A percentile compares a stretch with the other conserved stretches of the same genome.
Conservation (phyloP, 2,888 invertebrate genomes). For the Papilio protenor region DNA sequence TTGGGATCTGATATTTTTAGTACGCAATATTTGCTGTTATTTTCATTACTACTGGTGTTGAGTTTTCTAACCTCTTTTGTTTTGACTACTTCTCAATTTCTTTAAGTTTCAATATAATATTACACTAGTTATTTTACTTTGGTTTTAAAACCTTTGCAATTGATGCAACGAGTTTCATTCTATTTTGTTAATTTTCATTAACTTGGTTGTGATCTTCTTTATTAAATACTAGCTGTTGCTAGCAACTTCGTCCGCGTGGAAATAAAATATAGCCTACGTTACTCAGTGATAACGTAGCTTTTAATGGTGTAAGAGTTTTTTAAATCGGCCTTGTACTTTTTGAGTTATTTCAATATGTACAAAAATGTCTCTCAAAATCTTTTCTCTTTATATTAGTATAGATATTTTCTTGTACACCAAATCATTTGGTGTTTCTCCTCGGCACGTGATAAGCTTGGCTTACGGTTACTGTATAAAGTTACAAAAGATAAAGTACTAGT, state of each 20-base stretch:
- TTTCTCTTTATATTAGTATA: no score
- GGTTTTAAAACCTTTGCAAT: neutral
- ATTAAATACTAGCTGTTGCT: neutral
- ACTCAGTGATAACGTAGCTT: no score
- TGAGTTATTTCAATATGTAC: no score
- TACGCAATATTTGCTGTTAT: neutral
- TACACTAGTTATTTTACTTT: neutral
- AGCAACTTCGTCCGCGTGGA: no score
- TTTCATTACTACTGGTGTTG: neutral
- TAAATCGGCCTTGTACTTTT: no score
- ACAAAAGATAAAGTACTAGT: conserved; percentile 19
- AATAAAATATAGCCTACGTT: no score
- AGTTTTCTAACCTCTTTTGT: neutral
- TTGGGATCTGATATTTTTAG: neutral
- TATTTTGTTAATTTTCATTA: neutral
- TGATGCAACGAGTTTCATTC: neutral
- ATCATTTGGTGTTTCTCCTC: neutral
- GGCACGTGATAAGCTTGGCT: neutral
- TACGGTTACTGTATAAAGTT: conserved; percentile 6
- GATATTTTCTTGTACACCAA: no score
- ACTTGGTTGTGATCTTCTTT: neutral
- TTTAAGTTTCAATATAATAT: neutral
- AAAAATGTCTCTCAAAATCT: no score
- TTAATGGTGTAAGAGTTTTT: no score
- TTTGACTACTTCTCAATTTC: neutral